A percentile compares a stretch with the other conserved stretches of the same genome.
Conservation (phyloP, 2,113 vertebrate species). For the Uropsilus gracilis region DNA sequence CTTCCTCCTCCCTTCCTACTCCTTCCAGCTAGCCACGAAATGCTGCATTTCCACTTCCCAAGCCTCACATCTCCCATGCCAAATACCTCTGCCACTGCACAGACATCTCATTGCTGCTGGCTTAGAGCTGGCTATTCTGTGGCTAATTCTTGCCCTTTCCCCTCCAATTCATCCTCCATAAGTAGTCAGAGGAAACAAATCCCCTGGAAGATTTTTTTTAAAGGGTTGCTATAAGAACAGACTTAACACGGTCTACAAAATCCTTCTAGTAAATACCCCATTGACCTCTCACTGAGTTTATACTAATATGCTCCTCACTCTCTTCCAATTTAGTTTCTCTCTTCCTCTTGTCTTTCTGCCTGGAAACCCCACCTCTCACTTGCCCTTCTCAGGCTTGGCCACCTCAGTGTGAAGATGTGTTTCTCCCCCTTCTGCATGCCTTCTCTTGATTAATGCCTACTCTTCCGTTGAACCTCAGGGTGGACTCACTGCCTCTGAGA, state of each 20-base stretch:
- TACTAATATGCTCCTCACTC: background rate
- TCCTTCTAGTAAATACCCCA: background rate
- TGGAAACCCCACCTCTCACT: background rate
- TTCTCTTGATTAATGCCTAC: background rate
- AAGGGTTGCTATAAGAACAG: background rate
- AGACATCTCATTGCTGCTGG: background rate
- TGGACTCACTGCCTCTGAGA: background rate
- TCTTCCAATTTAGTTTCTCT: background rate
- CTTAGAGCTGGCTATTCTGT: no score
- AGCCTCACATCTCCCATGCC: background rate
- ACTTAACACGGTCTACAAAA: no score
- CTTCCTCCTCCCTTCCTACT: background rate
- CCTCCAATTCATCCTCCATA: background rate
- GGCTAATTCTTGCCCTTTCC: background rate
- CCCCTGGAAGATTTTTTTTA: background rate
- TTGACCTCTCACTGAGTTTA: background rate
- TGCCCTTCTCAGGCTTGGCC: no score
- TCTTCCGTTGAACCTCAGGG: background rate
- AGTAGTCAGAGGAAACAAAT: background rate
- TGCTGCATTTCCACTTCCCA: background rate
- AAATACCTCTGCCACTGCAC: no score
- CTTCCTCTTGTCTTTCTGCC: background rate
- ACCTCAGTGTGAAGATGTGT: no score
- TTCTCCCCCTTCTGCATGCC: rapidly evolving
- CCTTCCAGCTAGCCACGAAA: background rate